phyloP scores from a whole-genome alignment of 1,140 invertebrate species.

The Drosophila biarmipes region DNA sequence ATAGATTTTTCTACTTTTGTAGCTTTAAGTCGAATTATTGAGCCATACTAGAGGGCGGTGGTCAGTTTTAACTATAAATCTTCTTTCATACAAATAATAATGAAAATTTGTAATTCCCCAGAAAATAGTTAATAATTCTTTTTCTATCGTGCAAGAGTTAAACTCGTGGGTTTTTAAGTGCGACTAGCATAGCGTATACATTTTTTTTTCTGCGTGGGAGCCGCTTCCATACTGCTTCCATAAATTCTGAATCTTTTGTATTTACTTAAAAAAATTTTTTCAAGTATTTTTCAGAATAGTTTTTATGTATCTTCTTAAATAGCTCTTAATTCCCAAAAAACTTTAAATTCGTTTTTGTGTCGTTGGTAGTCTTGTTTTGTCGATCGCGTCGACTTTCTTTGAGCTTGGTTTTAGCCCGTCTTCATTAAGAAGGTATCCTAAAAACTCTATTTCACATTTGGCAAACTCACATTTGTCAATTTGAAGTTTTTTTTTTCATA shows the following conservation, averaged over 20 bases:
- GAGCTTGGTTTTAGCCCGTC: constrained; percentile 3
- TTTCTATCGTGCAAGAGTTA: not conserved
- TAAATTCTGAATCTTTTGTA: not conserved
- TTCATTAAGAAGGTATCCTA: constrained; percentile 3
- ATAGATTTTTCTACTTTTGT: not conserved
- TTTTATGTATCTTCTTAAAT: not conserved
- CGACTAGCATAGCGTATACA: constrained; percentile 10
- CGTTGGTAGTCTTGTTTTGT: not conserved
- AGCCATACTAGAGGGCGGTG: constrained; percentile 5
- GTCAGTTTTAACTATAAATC: constrained; percentile 2
- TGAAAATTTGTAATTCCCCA: no score
- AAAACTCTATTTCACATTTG: constrained; percentile 10
- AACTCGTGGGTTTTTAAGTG: constrained; percentile 7
- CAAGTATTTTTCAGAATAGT: not conserved
- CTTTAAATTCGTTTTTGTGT: constrained; percentile 5
- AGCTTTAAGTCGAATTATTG: not conserved
- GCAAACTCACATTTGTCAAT: constrained; percentile 1
- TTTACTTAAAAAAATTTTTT: not conserved
- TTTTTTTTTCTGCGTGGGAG: constrained; percentile 2
- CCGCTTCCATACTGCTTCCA: constrained; percentile 3
- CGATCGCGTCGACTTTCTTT: constrained; percentile 6
- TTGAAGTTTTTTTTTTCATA: not conserved
- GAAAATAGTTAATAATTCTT: not conserved
- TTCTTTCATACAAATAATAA: not conserved
- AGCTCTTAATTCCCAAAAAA: not conserved